Base-by-base conservation (phyloP, 37 sponge, comb jelly and placozoan species). In the Ianthella basta region DNA sequence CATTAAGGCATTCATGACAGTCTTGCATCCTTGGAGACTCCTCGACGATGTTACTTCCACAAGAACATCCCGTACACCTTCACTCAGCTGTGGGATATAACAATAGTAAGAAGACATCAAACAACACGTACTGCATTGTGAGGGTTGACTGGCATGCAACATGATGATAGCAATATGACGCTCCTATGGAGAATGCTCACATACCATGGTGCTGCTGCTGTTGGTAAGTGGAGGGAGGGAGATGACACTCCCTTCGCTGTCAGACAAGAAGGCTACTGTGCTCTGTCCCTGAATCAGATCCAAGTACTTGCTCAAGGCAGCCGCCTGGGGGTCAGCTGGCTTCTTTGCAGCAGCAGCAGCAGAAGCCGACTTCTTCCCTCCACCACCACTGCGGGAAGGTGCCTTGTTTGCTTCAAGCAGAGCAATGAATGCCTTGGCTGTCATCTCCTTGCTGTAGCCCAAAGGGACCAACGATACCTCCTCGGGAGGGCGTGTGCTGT, bases 191-290 rank as follows among this genome's bases (percentile, higher is more conserved):
- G n/a, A n/a, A n/a, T n/a, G n/a, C n/a, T n/a, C n/a, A n/a, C 50
- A 8, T 44, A 97, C 91, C 88, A 88, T 97, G 25, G 93, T 83
- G 50, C n/a, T 18, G 20, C 87, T 88, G 73, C 86, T 90, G 79
- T 97, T 97, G 70, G 93, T 92, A 27, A 97, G 86, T 12, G 97
- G 97, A 68, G 97, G 96, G 10, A 97, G 87, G 18, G 97, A 97
- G 32, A 95, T 56, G 20, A 94, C 95, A 19, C 77, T 82, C 10
- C 83, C 86, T 3, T 55, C 80, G 57, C 74, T 59, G 53, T 97
- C 95, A 41, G n/a, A 14, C 13, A 97, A 78, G 54, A 60, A 88
- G 29, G 92, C 91, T 65, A 94, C 86, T 32, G 72, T 54, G 35
- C 85, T 87, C 13, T 18, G 56, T 0, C 80, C 53, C 60, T 91